Percentiles rank a stretch among this genome's conserved stretches.
phyloP scores from a whole-genome alignment of 30 jellyfish, hydroid and myxozoan species.

The Aurelia aurita region DNA sequence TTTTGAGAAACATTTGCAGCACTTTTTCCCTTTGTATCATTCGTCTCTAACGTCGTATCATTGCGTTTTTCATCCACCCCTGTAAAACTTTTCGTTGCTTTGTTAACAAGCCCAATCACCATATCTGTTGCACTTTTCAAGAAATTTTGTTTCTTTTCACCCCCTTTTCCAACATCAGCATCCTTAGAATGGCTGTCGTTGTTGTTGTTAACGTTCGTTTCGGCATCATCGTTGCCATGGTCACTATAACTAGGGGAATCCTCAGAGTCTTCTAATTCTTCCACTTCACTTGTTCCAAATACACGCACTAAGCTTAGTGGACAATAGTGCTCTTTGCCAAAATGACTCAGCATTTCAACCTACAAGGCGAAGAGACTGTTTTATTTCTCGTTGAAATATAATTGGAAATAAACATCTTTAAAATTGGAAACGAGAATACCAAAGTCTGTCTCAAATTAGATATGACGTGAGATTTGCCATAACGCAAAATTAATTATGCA shows the following conservation, averaged over 20 bases:
- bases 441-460: no score
- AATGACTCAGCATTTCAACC: constrained; percentile 88
- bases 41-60: neutral
- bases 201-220: neutral
- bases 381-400: no score
- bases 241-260: constrained; percentile 56
- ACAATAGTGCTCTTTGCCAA: constrained; percentile 98
- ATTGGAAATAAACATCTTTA: no score
- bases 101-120: constrained; percentile 82
- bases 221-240: constrained; percentile 36
- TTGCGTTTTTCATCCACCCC: constrained; percentile 38
- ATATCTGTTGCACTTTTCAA: constrained; percentile 89
- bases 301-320: constrained; percentile 97
- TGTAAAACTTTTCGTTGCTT: constrained; percentile 86
- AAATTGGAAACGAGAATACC: no score
- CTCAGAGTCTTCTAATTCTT: constrained; percentile 83
- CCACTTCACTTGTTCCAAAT: constrained; percentile 98
- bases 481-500: no score
- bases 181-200: constrained; percentile 14
- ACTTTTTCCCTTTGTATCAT: neutral
- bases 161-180: constrained; percentile 4
- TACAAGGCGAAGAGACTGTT: neutral
- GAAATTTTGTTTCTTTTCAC: constrained; percentile 20
- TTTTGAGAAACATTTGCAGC: neutral
- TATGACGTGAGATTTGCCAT: no score